Conservation (phyloP, 2,888 invertebrate species). For the Catonia carolina region DNA sequence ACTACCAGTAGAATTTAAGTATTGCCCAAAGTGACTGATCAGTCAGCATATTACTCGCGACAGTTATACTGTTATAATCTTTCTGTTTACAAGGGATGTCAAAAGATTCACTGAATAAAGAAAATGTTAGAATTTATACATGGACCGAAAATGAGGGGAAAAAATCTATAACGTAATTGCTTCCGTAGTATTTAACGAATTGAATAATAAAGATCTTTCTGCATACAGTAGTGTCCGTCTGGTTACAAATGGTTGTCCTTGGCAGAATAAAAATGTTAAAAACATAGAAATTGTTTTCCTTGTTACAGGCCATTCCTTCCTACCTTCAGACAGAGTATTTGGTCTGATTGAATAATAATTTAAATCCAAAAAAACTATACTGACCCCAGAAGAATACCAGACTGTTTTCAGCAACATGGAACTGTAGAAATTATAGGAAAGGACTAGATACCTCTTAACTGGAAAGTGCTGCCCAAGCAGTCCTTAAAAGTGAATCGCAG, state of each 20-base stretch:
- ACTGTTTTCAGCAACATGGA: slow-evolving; percentile 2
- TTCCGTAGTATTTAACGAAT: slow-evolving; percentile 13
- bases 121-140: slow-evolving; percentile 19
- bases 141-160: slow-evolving; percentile 19
- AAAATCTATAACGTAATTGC: slow-evolving; percentile 22
- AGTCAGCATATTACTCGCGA: slow-evolving; percentile 15
- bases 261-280: slow-evolving; percentile 2
- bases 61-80: slow-evolving; percentile 21
- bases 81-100: slow-evolving; percentile 16
- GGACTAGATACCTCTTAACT: slow-evolving; percentile 8
- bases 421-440: background rate
- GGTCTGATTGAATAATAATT: slow-evolving; percentile 20
- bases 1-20: slow-evolving; percentile 15
- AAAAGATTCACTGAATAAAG: background rate
- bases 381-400: background rate
- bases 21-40: slow-evolving; percentile 17
- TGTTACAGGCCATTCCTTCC: slow-evolving; percentile 3
- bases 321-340: slow-evolving; percentile 19
- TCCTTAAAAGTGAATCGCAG: background rate
- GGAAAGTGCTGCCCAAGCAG: background rate
- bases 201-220: slow-evolving; percentile 15
- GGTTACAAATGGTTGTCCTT: slow-evolving; percentile 6
- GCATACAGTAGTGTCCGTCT: background rate
- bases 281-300: slow-evolving; percentile 2
- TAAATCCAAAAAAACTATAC: background rate